These are phyloP conservation scores for Actenoides hombroni DNA, from an alignment of 2,113 vertebrate species.

Conservation along the genomic window DNA sequence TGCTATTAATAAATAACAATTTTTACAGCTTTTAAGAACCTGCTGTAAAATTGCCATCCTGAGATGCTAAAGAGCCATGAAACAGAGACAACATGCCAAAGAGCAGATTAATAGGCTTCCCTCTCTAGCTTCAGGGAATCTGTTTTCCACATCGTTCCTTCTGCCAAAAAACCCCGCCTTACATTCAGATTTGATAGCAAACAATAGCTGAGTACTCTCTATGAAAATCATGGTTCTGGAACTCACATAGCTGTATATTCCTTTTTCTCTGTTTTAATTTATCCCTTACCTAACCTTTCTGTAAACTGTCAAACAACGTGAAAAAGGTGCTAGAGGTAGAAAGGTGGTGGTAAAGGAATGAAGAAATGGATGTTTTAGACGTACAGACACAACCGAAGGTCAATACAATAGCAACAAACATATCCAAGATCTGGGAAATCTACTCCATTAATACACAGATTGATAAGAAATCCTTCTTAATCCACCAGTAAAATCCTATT, in stretches of 20 bases:
- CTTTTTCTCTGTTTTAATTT: not conserved
- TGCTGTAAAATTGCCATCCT: not conserved
- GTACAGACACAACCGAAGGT: not conserved
- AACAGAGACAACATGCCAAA: not conserved
- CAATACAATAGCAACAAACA: not conserved
- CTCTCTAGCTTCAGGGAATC: not conserved
- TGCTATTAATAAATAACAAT: not conserved
- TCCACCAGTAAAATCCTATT: not conserved
- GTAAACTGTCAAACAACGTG: not conserved
- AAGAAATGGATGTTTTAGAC: not conserved
- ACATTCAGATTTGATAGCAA: not conserved
- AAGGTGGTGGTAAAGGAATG: not conserved
- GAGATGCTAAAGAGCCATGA: not conserved
- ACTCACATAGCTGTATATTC: not conserved
- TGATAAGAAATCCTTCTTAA: not conserved
- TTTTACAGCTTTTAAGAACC: not conserved
- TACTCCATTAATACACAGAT: not conserved
- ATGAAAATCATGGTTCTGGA: not conserved
- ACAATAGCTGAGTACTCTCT: not conserved
- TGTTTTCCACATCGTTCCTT: not conserved
- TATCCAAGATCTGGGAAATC: not conserved
- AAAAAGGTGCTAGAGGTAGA: not conserved
- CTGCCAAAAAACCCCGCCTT: not conserved
- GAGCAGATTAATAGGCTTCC: not conserved
- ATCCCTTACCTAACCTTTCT: not conserved